Evolutionary conservation across 2,113 vertebrate genomes (phyloP), one percentile per base, ranked within the genome.

Genomic region (Thalassarche chlororhynchos): DNA sequence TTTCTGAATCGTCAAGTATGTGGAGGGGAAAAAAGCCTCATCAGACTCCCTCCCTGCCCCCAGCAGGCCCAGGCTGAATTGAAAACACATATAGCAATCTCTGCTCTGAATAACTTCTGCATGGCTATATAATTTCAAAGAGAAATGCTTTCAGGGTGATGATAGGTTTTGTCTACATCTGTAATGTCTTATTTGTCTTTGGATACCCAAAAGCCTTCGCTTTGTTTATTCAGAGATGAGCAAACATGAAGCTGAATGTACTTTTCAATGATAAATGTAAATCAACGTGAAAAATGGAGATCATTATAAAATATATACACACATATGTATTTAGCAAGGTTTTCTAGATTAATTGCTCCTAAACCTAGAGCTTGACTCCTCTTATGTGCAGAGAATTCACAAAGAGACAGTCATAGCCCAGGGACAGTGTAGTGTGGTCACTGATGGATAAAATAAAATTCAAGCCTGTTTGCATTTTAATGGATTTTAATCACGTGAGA

Each of bases 371-470:
- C 86, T 64, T 91, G 86, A 17, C 47, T 94, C 17, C 55, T 69
- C 46, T 76, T 72, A 32, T 42, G 29, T 87, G 78, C 81, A 85
- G 68, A 38, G 89, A 91, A 90, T 94, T 91, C 47, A 89, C 91
- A 93, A 89, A 80, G 91, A 96, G 80, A 70, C 72, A 38, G 60
- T 94, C n/a, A 51, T 92, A 93, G 92, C 71, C 80, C 52, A 92
- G 69, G 70, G 71, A 85, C 51, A 88, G 78, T 42, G 26, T 81
- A 94, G 17, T 89, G 70, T 92, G 90, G 85, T 87, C 70, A 84
- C 86, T 96, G 93, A 92, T 92, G 96, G 90, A 49, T 95, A 95
- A 97, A 96, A 96, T 95, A 84, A 89, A 96, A 96, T 95, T 95
- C 89, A 91, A 66, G 83, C 61, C 72, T 93, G 55, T 93, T 84